Evolutionary conservation across 2,113 vertebrate species (phyloP).

Genomic region (Pseudopipra pipra): DNA sequence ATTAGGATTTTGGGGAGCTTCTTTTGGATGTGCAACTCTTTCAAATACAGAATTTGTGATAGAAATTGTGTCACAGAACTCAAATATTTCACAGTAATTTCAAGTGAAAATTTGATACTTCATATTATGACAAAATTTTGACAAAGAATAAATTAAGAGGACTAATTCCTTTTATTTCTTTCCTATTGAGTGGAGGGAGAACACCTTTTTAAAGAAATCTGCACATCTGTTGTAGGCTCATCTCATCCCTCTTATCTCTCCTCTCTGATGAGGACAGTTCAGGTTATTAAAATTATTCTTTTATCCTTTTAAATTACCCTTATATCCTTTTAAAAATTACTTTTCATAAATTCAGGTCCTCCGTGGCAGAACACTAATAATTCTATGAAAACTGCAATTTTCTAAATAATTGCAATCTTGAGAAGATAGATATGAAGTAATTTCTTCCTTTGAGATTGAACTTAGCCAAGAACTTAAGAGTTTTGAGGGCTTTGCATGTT

Average conservation of each 20-base stretch:
- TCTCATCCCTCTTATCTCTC: background rate
- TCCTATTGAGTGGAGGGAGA: background rate
- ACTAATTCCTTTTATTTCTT: background rate
- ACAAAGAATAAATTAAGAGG: background rate
- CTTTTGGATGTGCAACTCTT: background rate
- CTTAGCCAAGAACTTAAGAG: background rate
- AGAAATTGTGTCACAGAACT: background rate
- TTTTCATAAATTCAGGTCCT: background rate
- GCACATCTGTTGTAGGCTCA: background rate
- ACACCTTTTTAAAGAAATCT: background rate
- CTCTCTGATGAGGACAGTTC: background rate
- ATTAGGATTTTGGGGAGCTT: background rate
- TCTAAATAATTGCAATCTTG: background rate
- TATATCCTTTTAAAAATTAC: background rate
- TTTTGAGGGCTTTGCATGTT: background rate
- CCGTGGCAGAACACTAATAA: background rate
- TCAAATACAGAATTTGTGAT: background rate
- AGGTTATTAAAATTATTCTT: background rate
- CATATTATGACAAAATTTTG: background rate
- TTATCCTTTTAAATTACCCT: background rate
- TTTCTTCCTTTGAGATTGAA: background rate
- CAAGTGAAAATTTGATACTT: background rate
- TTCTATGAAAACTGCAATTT: background rate
- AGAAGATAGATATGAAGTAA: background rate
- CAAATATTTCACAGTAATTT: background rate